Evolutionary conservation across 1,140 invertebrate genomes (phyloP).

Genomic region (Drosophila punjabiensis): DNA sequence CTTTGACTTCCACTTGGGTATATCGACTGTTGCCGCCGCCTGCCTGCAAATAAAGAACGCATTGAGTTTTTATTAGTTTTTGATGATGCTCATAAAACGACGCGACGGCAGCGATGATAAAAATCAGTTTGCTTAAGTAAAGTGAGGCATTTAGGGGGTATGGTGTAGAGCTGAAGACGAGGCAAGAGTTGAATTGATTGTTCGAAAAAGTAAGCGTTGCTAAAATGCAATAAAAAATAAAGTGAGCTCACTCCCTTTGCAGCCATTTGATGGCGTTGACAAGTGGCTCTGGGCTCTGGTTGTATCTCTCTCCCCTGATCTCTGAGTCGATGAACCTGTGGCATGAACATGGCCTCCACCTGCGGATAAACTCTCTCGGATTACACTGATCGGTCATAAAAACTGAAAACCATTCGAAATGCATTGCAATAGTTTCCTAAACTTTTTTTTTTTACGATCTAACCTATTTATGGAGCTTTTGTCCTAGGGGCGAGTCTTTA

Average conservation of each 20-base stretch:
- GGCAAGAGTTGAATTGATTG: constrained; percentile 65
- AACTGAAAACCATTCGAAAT: constrained; percentile 8
- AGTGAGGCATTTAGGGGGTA: constrained; percentile 68
- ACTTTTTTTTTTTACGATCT: constrained; percentile 24
- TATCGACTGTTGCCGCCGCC: constrained; percentile 26
- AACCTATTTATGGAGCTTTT: constrained; percentile 8
- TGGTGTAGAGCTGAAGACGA: not conserved
- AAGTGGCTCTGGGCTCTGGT: constrained; percentile 32
- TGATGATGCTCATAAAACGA: constrained; percentile 83
- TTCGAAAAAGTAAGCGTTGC: constrained; percentile 69
- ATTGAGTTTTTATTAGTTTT: constrained; percentile 84
- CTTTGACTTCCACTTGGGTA: constrained; percentile 22
- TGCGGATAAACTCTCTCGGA: constrained; percentile 10
- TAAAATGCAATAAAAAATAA: constrained; percentile 72
- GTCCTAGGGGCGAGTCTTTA: not conserved
- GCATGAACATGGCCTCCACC: not conserved
- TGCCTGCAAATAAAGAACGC: constrained; percentile 81
- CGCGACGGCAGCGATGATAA: constrained; percentile 78
- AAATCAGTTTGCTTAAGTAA: constrained; percentile 83
- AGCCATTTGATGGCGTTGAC: constrained; percentile 55
- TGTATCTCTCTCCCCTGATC: not conserved
- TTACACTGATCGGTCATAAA: constrained; percentile 15
- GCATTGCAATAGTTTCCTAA: constrained; percentile 6
- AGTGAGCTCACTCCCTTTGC: constrained; percentile 52
- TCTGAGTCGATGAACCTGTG: constrained; percentile 26